Conservation (phyloP, 2,113 vertebrate genomes). For the Eurypyga helias region DNA sequence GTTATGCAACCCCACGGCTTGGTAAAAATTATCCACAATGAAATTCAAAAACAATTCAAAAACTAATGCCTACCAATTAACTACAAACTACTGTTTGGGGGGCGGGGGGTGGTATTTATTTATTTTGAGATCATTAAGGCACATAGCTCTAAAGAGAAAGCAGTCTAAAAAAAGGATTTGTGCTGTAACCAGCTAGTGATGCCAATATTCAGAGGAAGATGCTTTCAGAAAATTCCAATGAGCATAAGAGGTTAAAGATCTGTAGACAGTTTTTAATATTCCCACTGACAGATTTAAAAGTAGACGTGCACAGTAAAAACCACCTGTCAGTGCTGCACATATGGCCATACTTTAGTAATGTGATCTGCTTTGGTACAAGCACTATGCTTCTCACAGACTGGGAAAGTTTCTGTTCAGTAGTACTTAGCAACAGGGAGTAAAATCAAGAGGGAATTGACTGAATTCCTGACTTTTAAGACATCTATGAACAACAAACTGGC, state of each 20-base stretch:
- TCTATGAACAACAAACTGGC: slow-evolving; percentile 8
- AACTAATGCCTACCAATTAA: background rate
- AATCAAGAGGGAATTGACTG: slow-evolving; percentile 10
- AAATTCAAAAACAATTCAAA: background rate
- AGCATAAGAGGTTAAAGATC: background rate
- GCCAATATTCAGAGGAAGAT: background rate
- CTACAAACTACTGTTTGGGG: background rate
- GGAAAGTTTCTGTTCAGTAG: slow-evolving; percentile 3
- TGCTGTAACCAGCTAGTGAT: background rate
- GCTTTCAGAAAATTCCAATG: background rate
- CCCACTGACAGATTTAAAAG: slow-evolving; percentile 39
- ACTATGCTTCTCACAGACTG: background rate
- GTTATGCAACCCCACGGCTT: background rate
- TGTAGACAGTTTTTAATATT: slow-evolving; percentile 25
- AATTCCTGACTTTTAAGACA: slow-evolving; percentile 18
- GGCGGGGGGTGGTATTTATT: no score
- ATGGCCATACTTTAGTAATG: slow-evolving; percentile 16
- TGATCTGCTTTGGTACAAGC: background rate
- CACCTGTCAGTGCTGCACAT: slow-evolving; percentile 47
- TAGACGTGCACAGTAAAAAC: background rate
- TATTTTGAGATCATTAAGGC: background rate
- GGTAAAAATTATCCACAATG: background rate
- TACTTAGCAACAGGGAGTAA: background rate
- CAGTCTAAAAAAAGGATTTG: background rate
- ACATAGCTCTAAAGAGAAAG: background rate